phyloP scores from a whole-genome alignment of 2,888 invertebrate species.

The Hipparchia sbordonii region DNA sequence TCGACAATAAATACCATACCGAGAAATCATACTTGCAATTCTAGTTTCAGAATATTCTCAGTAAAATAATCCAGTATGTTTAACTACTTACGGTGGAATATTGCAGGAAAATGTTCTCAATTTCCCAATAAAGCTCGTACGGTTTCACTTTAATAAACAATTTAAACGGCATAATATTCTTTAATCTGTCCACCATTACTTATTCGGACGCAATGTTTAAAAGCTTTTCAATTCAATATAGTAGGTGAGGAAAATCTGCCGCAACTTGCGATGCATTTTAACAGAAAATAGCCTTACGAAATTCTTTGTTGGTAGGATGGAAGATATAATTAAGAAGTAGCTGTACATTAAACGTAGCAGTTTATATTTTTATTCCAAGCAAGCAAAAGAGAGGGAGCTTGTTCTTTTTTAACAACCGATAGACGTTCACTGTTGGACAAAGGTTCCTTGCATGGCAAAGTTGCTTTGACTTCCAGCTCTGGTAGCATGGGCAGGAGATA shows the following conservation, averaged over 20 bases:
- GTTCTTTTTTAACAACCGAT: too few species aligned
- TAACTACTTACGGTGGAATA: neutral
- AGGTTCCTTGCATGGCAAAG: too few species aligned
- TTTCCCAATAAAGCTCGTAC: neutral
- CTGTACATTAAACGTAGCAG: too few species aligned
- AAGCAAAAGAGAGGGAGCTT: too few species aligned
- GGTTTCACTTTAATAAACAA: constrained; percentile 12
- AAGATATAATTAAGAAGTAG: neutral
- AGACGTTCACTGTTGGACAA: too few species aligned
- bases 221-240: neutral
- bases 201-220: neutral
- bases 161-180: neutral
- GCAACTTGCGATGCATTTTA: neutral
- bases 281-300: too few species aligned
- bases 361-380: too few species aligned
- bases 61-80: neutral
- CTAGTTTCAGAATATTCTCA: too few species aligned
- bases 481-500: too few species aligned
- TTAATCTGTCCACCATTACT: neutral
- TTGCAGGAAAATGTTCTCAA: neutral
- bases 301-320: neutral
- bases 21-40: too few species aligned
- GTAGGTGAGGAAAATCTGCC: constrained; percentile 2
- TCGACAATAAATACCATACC: too few species aligned
- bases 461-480: too few species aligned